Percentiles rank a stretch among this genome's conserved stretches.
phyloP scores from a whole-genome alignment of 2,113 vertebrate genomes.

The Trematocara unimaculatum region DNA sequence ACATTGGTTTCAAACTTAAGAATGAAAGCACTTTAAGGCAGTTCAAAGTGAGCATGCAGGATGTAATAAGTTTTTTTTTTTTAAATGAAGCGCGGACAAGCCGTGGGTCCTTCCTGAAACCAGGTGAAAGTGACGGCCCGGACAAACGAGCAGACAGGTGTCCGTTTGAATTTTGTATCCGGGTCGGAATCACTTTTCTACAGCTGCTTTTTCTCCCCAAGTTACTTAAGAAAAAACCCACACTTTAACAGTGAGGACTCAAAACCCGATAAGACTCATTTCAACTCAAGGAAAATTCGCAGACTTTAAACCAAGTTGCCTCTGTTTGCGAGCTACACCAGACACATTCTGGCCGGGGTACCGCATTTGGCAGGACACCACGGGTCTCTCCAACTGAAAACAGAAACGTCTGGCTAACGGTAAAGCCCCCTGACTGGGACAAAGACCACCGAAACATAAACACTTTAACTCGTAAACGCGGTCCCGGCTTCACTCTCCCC shows the following conservation, averaged over 20 bases:
- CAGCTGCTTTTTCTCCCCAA: background rate
- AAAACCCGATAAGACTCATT: accelerated
- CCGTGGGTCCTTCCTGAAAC: background rate
- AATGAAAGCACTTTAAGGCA: background rate
- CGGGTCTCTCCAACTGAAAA: constrained; percentile 1
- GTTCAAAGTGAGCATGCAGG: background rate
- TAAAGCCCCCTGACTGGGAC: background rate
- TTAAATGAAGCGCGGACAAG: background rate
- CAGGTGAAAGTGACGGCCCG: constrained; percentile 27
- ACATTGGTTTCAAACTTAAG: background rate
- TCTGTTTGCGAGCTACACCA: no score
- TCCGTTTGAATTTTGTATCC: background rate
- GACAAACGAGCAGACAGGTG: constrained; percentile 30
- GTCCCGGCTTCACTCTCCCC: background rate
- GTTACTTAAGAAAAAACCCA: background rate
- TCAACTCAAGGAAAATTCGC: background rate
- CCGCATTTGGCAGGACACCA: constrained; percentile 4
- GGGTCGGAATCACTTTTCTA: background rate
- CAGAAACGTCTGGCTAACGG: constrained; percentile 34
- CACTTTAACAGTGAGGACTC: background rate
- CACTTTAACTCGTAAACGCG: background rate
- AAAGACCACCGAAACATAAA: background rate
- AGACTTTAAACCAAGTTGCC: background rate
- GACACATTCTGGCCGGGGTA: background rate
- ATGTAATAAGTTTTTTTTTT: no score